Percentiles rank a stretch among this genome's conserved stretches.
phyloP scores from a whole-genome alignment of 1,140 invertebrate species.

The Zaprionus camerounensis region DNA sequence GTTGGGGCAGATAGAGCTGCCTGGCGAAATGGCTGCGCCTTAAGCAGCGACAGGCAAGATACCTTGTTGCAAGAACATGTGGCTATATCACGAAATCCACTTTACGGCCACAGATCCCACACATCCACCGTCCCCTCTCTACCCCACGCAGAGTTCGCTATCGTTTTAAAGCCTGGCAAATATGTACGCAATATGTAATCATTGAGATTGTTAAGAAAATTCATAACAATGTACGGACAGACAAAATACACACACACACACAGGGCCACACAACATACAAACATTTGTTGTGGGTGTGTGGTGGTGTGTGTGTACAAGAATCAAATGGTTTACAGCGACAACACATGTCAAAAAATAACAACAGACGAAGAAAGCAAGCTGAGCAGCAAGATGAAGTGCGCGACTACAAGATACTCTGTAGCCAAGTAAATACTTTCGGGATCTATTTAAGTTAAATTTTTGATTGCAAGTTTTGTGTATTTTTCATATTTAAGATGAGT shows the following conservation, averaged over 20 bases:
- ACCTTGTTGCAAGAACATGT: slow-evolving; percentile 23
- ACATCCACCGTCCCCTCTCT: slow-evolving; percentile 1
- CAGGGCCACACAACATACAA: slow-evolving; percentile 8
- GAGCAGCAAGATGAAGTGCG: not conserved
- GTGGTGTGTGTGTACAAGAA: slow-evolving; percentile 40
- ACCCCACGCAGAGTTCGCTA: slow-evolving; percentile 28
- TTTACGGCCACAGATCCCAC: slow-evolving; percentile 24
- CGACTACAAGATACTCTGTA: slow-evolving; percentile 21
- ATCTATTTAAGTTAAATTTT: not conserved
- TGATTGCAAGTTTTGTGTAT: no score
- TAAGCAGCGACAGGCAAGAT: slow-evolving; percentile 18
- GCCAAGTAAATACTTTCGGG: slow-evolving; percentile 1
- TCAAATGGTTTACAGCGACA: slow-evolving; percentile 71
- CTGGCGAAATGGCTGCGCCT: slow-evolving; percentile 9
- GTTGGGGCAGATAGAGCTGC: not conserved
- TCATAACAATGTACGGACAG: slow-evolving; percentile 59
- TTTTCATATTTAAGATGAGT: no score
- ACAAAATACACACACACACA: slow-evolving; percentile 21
- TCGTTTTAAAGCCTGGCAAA: slow-evolving; percentile 48
- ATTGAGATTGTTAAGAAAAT: slow-evolving; percentile 54
- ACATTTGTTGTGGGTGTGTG: slow-evolving; percentile 5
- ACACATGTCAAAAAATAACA: slow-evolving; percentile 68
- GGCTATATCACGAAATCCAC: slow-evolving; percentile 40
- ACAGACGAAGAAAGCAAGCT: slow-evolving; percentile 32
- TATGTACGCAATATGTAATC: slow-evolving; percentile 49